Percentiles rank a stretch among this genome's conserved stretches.
Evolutionary conservation across 2,113 vertebrate species (phyloP).

Genomic region (Nyctibius bracteatus): DNA sequence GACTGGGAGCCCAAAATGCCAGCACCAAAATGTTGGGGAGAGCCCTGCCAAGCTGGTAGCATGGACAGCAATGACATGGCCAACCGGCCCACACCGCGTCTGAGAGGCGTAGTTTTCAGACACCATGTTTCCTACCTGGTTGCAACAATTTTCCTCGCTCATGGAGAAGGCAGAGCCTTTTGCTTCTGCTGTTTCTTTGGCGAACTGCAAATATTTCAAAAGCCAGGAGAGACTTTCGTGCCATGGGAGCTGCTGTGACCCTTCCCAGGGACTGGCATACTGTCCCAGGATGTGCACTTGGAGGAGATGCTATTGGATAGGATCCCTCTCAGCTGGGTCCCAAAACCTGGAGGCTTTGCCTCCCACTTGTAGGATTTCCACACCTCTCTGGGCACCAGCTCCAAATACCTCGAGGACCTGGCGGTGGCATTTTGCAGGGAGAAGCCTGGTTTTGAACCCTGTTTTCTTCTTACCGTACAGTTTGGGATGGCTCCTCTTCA

Average conservation of each 20-base stretch:
- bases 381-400: not conserved
- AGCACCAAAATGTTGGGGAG: not conserved
- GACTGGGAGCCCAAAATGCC: not conserved
- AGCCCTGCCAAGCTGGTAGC: not conserved
- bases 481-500: not conserved
- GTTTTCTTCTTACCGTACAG: fast-evolving
- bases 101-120: not conserved
- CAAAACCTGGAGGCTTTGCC: not conserved
- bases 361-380: not conserved
- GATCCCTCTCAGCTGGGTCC: not conserved
- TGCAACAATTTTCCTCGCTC: not conserved
- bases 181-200: not conserved
- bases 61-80: not conserved
- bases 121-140: not conserved
- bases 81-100: no score
- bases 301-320: not conserved
- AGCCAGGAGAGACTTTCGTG: not conserved
- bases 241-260: not conserved
- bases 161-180: not conserved
- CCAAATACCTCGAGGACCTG: fast-evolving
- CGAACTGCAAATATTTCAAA: not conserved
- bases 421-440: not conserved
- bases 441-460: not conserved
- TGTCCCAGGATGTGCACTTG: not conserved
- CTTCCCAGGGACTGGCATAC: not conserved